Percentiles rank a stretch among this genome's conserved stretches.
phyloP scores from a whole-genome alignment of 2,797 vertebrate species.

The Tauraco hartlaubi region DNA sequence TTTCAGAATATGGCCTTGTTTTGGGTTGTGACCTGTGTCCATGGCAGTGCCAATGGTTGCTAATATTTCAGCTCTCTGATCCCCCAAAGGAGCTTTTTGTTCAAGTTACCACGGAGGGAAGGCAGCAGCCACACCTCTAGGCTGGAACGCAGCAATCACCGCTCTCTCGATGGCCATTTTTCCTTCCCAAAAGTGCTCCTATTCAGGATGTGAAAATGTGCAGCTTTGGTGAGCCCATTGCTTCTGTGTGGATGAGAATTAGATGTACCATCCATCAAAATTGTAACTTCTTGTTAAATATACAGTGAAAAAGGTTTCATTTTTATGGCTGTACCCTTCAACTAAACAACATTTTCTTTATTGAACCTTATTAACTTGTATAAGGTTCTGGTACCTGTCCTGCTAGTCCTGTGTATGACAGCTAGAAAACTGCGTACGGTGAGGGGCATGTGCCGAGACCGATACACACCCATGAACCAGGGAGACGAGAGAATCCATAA shows the following conservation, averaged over 20 bases:
- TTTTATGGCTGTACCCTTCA: background rate
- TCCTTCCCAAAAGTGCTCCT: background rate
- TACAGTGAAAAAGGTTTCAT: background rate
- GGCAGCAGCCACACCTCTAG: background rate
- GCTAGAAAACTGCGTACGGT: rapidly evolving
- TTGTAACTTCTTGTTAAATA: background rate
- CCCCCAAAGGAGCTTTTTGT: background rate
- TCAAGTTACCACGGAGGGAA: background rate
- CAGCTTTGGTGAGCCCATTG: background rate
- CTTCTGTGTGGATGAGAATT: background rate
- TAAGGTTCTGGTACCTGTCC: background rate
- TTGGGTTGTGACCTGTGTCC: background rate
- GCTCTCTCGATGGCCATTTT: background rate
- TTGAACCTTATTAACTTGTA: background rate
- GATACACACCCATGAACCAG: background rate
- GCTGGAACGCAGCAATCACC: background rate
- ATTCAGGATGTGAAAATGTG: background rate
- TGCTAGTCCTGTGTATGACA: background rate
- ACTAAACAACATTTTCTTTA: background rate
- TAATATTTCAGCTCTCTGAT: background rate
- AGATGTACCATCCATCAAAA: background rate
- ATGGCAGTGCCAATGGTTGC: background rate
- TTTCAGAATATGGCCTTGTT: background rate
- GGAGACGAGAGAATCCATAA: background rate
- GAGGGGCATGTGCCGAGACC: background rate